These are phyloP conservation scores for Tiliacea citrago DNA, from an alignment of 2,888 invertebrate genomes.

Conservation along the genomic window DNA sequence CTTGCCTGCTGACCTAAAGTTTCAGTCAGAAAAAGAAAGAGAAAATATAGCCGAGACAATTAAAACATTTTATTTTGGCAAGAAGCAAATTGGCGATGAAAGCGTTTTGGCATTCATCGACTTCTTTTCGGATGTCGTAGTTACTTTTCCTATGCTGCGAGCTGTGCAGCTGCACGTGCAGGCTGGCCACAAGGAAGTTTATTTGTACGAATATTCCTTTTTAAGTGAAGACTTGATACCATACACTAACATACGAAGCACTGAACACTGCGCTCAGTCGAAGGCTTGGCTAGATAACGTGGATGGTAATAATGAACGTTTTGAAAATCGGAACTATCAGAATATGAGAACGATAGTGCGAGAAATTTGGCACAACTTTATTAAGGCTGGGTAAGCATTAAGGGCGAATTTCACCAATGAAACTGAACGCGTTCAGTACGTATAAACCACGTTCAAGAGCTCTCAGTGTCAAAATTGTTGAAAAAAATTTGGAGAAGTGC, in stretches of 20 bases:
- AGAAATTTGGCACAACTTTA: conserved; percentile 74
- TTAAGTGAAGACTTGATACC: conserved; percentile 60
- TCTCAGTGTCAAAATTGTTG: not conserved
- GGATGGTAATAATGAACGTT: conserved; percentile 53
- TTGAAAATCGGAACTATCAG: conserved; percentile 55
- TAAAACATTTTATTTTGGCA: conserved; percentile 74
- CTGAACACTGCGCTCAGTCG: conserved; percentile 73
- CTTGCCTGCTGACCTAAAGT: conserved; percentile 75
- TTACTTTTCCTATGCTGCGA: conserved; percentile 67
- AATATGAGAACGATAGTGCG: conserved; percentile 64
- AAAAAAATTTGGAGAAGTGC: not conserved
- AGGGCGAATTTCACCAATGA: not conserved
- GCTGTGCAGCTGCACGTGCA: conserved; percentile 70
- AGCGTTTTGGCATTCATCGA: conserved; percentile 69
- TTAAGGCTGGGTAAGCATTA: conserved; percentile 72
- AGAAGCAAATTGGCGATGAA: conserved; percentile 62
- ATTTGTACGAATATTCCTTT: conserved; percentile 77
- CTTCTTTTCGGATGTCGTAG: conserved; percentile 72
- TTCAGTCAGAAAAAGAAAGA: conserved; percentile 68
- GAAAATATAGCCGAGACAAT: conserved; percentile 66
- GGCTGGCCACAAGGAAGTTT: conserved; percentile 70
- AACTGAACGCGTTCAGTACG: not conserved
- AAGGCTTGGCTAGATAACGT: conserved; percentile 57
- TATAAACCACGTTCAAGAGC: not conserved
- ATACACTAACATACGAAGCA: conserved; percentile 66